Conservation (phyloP, 2,797 vertebrate genomes). For the Tenualosa thibaudeaui region DNA sequence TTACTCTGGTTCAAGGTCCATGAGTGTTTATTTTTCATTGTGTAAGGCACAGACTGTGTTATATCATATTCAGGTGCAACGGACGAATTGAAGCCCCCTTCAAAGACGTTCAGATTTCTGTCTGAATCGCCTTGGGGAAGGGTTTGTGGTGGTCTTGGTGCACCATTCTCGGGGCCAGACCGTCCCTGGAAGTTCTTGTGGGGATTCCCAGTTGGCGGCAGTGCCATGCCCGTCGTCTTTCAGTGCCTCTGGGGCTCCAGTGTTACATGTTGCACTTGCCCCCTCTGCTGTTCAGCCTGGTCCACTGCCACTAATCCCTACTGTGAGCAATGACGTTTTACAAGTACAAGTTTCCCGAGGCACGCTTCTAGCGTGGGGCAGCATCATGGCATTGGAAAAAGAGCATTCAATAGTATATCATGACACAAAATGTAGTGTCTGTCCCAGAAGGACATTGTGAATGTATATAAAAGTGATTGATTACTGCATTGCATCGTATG, state of each 20-base stretch:
- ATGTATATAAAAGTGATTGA: constrained; percentile 41
- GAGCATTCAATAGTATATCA: not conserved
- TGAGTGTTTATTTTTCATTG: not conserved
- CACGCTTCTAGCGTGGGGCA: not conserved
- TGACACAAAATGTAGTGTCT: not conserved
- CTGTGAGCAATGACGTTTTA: not conserved
- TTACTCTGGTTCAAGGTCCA: not conserved
- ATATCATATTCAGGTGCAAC: not conserved
- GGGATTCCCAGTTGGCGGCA: constrained; percentile 16
- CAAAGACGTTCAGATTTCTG: not conserved
- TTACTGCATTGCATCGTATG: constrained; percentile 34
- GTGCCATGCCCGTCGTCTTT: constrained; percentile 48
- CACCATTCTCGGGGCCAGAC: not conserved
- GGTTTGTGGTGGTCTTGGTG: not conserved
- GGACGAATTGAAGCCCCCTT: not conserved
- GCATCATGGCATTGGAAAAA: not conserved
- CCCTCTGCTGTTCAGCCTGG: constrained; percentile 64
- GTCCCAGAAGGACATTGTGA: constrained; percentile 36
- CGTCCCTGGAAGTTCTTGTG: not conserved
- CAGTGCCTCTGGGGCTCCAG: constrained; percentile 35
- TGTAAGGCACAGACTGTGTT: not conserved
- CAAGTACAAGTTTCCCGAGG: not conserved
- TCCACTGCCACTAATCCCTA: constrained; percentile 36
- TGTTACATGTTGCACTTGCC: constrained; percentile 47
- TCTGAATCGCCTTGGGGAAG: not conserved